phyloP scores from a whole-genome alignment of 2,797 vertebrate genomes.

The Sternotherus odoratus region DNA sequence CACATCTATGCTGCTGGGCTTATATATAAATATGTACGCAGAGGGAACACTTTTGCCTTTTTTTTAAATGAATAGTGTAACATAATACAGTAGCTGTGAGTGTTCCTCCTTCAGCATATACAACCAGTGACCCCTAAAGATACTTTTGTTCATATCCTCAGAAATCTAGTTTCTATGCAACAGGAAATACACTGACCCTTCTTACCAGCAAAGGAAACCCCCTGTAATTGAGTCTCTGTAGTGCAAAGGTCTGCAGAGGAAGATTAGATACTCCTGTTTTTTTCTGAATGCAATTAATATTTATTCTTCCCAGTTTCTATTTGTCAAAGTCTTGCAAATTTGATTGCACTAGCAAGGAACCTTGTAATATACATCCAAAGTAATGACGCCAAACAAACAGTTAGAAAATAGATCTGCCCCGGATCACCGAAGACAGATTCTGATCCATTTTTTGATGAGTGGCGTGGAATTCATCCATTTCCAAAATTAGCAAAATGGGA shows the following conservation, averaged over 20 bases:
- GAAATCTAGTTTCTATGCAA: neutral
- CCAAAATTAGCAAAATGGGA: neutral
- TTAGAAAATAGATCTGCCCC: neutral
- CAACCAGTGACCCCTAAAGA: neutral
- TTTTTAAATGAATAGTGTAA: neutral
- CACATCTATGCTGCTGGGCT: neutral
- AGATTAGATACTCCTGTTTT: neutral
- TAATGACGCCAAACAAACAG: neutral
- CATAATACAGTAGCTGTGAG: neutral
- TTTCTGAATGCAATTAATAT: neutral
- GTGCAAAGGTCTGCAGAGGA: neutral
- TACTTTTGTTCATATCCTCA: neutral
- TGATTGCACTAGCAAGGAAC: neutral
- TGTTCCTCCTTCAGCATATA: neutral
- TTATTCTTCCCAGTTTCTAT: neutral
- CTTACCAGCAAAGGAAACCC: neutral
- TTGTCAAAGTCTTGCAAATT: neutral
- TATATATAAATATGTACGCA: neutral
- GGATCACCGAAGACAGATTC: neutral
- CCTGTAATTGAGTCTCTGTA: fast-evolving
- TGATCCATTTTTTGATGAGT: neutral
- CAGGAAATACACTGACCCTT: neutral
- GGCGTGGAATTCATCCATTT: neutral
- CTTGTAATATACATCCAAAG: neutral
- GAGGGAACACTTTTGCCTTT: neutral